phyloP scores from a whole-genome alignment of 30 jellyfish, hydroid and myxozoan genomes.

The Turritopsis rubra region DNA sequence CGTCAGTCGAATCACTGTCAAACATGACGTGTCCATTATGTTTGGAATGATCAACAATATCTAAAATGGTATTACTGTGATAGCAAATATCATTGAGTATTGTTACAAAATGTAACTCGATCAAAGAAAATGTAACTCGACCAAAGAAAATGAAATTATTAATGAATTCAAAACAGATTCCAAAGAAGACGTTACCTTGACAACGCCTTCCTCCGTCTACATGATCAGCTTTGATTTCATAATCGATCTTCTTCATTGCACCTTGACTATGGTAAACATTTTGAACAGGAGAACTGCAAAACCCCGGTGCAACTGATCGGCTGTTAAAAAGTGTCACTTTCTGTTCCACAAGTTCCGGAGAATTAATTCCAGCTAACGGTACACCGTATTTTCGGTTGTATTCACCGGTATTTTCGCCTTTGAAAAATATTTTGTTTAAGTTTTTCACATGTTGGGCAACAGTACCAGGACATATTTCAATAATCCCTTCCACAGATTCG shows the following conservation, averaged over 20 bases:
- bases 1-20: not conserved
- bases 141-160: too few relatives aligned
- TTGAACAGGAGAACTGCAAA: constrained; percentile 5
- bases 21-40: not conserved
- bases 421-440: constrained; percentile 51
- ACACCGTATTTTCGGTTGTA: constrained; percentile 39
- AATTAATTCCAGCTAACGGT: constrained; percentile 87
- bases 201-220: not conserved
- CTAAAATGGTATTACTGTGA: too few relatives aligned
- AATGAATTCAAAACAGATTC: too few relatives aligned
- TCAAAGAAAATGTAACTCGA: not conserved
- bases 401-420: constrained; percentile 22
- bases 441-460: constrained; percentile 75
- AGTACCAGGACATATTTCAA: constrained; percentile 65
- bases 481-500: constrained; percentile 18
- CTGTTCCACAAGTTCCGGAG: constrained; percentile 60
- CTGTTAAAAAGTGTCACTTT: constrained; percentile 52
- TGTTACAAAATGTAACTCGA: too few relatives aligned
- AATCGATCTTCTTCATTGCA: constrained; percentile 22
- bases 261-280: constrained; percentile 7
- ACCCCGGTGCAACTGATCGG: constrained; percentile 67
- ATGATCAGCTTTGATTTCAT: constrained; percentile 14
- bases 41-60: not conserved
- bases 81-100: too few relatives aligned
- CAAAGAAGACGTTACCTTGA: not conserved